Conservation (phyloP, 2,888 invertebrate genomes). For the Rosalia funebris region DNA sequence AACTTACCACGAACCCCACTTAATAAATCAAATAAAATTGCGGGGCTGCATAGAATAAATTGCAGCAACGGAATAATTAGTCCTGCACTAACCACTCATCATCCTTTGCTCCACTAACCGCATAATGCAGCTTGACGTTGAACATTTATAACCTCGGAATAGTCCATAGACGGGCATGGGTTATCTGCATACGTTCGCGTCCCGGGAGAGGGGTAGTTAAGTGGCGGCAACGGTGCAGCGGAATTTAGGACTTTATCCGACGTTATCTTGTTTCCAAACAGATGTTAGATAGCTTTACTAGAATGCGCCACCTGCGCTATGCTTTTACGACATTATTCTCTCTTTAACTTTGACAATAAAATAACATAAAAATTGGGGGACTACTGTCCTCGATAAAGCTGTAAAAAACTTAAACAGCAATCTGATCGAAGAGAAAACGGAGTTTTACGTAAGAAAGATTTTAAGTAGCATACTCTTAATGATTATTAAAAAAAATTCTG, state of each 20-base stretch:
- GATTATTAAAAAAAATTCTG: too few relatives aligned
- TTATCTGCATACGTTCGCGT: not conserved
- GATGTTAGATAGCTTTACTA: slow-evolving; percentile 28
- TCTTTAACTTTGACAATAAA: slow-evolving; percentile 14
- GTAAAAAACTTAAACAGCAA: slow-evolving; percentile 4
- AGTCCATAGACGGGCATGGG: slow-evolving; percentile 9
- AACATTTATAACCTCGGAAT: slow-evolving; percentile 22
- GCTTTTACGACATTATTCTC: slow-evolving; percentile 23
- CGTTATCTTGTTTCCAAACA: slow-evolving; percentile 43
- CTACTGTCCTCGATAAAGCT: slow-evolving; percentile 1
- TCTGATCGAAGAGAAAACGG: too few relatives aligned
- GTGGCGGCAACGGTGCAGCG: slow-evolving; percentile 23
- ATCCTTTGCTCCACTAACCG: slow-evolving; percentile 11
- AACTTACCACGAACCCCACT: not conserved
- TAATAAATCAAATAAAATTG: slow-evolving; percentile 25
- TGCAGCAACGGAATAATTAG: slow-evolving; percentile 18
- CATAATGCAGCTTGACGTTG: slow-evolving; percentile 5
- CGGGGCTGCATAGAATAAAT: slow-evolving; percentile 14
- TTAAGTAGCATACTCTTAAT: too few relatives aligned
- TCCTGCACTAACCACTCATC: slow-evolving; percentile 17
- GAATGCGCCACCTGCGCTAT: slow-evolving; percentile 21
- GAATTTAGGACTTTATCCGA: slow-evolving; percentile 37
- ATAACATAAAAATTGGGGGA: not conserved
- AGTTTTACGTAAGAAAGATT: too few relatives aligned
- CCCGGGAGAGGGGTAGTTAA: slow-evolving; percentile 3